Conservation (phyloP, 2,888 invertebrate genomes). For the Acanthopleura granulata region DNA sequence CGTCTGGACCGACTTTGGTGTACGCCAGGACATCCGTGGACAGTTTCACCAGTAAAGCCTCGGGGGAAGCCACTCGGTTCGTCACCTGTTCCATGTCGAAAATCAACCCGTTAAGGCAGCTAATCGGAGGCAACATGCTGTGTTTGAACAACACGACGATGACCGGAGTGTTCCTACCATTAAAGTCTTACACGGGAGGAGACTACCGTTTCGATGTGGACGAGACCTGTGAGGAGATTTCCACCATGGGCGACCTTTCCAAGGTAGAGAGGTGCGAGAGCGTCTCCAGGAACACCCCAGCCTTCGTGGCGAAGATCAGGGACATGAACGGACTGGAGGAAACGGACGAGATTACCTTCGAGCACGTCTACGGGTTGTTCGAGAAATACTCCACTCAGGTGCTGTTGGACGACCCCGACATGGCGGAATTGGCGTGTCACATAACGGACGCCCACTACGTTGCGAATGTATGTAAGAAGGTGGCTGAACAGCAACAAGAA, state of each 20-base stretch:
- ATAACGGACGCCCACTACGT: not conserved
- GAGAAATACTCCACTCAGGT: not conserved
- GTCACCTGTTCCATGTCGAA: not conserved
- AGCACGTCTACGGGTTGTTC: not conserved
- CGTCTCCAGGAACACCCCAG: not conserved
- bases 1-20: not conserved
- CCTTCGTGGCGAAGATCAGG: not conserved
- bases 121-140: not conserved
- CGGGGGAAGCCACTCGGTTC: not conserved
- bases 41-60: not conserved
- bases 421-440: not conserved
- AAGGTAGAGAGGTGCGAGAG: not conserved
- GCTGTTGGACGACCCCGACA: not conserved
- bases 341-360: not conserved
- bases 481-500: not conserved
- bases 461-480: not conserved
- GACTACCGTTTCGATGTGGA: not conserved
- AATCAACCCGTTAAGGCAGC: not conserved
- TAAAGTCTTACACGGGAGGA: not conserved
- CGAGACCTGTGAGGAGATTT: slow-evolving; percentile 1
- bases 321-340: not conserved
- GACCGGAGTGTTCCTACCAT: not conserved
- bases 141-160: not conserved
- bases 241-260: not conserved
- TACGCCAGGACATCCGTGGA: not conserved